Percentiles rank a stretch among this genome's conserved stretches.
Conservation (phyloP, 2,797 vertebrate species). For the Erethizon dorsatum region DNA sequence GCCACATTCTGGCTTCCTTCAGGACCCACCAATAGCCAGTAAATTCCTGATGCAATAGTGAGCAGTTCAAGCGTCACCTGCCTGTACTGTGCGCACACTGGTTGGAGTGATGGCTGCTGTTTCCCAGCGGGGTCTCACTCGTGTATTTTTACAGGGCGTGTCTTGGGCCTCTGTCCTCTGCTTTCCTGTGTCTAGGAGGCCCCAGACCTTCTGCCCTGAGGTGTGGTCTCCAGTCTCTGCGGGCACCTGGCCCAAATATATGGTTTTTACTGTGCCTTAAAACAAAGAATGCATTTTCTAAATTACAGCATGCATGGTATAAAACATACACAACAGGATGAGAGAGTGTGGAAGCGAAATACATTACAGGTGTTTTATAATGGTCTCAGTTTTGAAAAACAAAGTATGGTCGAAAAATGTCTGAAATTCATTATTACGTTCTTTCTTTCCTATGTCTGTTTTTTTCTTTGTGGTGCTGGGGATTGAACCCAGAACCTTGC, state of each 20-base stretch:
- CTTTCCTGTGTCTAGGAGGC: not conserved
- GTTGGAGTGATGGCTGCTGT: no score
- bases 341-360: not conserved
- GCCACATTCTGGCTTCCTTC: not conserved
- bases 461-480: not conserved
- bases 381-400: not conserved
- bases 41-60: not conserved
- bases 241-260: not conserved
- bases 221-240: not conserved
- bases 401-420: not conserved
- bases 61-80: not conserved
- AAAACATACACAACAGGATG: not conserved
- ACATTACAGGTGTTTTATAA: not conserved
- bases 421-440: not conserved
- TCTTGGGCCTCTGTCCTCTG: not conserved
- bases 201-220: not conserved
- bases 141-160: not conserved
- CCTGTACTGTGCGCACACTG: no score
- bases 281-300: not conserved
- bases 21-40: not conserved
- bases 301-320: not conserved
- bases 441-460: not conserved
- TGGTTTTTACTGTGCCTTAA: not conserved
- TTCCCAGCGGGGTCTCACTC: not conserved
- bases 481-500: not conserved